Conservation (phyloP, 37 sponge, comb jelly and placozoan species). For the Corticium candelabrum region DNA sequence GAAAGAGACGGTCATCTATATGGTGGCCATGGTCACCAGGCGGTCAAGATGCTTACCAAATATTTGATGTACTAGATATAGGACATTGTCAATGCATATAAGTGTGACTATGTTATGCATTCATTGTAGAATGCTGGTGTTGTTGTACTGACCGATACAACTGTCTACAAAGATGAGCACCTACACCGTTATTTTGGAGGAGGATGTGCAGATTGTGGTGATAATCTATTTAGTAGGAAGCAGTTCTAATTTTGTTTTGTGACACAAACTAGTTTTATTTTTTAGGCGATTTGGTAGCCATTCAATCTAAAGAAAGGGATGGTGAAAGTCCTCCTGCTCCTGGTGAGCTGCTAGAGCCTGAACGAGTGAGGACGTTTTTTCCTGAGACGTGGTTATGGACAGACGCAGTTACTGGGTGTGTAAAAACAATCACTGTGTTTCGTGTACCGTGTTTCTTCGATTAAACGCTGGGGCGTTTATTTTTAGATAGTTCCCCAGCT, state of each 20-base stretch:
- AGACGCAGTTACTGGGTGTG: background rate
- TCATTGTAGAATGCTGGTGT: background rate
- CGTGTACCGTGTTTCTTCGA: background rate
- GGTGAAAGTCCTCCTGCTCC: background rate
- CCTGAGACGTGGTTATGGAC: constrained; percentile 21
- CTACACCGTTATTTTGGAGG: background rate
- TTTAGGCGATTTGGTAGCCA: background rate
- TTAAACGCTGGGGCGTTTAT: too few species aligned
- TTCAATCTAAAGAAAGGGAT: background rate
- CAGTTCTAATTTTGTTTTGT: background rate
- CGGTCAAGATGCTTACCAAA: too few species aligned
- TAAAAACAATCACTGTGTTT: background rate
- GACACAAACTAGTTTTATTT: background rate
- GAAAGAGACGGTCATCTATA: too few species aligned
- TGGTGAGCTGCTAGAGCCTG: background rate
- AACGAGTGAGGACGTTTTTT: constrained; percentile 10
- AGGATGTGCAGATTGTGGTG: background rate
- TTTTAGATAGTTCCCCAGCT: too few species aligned
- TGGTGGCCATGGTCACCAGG: too few species aligned
- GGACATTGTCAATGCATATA: too few species aligned
- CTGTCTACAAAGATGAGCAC: background rate
- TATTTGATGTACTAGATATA: too few species aligned
- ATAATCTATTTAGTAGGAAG: background rate
- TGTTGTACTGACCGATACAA: background rate
- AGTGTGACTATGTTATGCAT: too few species aligned